Base-by-base conservation (phyloP, 2,797 vertebrate genomes). In the Tiaroga cobitis region DNA sequence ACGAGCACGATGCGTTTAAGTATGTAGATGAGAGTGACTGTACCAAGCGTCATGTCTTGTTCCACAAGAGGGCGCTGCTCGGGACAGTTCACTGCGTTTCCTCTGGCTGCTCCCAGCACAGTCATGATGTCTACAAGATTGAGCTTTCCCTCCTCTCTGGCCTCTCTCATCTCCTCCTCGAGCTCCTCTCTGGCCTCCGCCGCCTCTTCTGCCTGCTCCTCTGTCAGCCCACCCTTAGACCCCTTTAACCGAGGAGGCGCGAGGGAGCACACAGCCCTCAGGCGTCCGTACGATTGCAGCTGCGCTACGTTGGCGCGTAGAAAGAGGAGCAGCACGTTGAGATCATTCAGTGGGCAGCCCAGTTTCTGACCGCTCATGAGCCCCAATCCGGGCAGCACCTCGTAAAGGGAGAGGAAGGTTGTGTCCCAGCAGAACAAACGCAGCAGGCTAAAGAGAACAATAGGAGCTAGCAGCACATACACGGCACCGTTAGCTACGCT, bases 91-190 rank as follows among this genome's bases (percentile, higher is more conserved):
- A 92, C 91, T 79, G 93, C 92, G 87, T 92, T 89, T 32, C 93
- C 94, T 87, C 97, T 96, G 70, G 97, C 94, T 0, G 97, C 97
- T 6, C 97, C 97, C 88, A 99, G 90, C 87, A 98, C 91, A 0
- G 97, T 98, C 98, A 99, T 99, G 93, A 99, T 98, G 75, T 99
- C 98, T 0, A 99, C 93, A 2, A 99, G 93, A 0, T 97, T 98
- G 29, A 97, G 92, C 92, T 96, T 94, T 89, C 95, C 92, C 90
- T 97, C 95, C 80, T 95, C 93, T 73, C 93, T 93, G 82, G 94
- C 94, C 90, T 96, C 95, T 70, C 89, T 91, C 56, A 95, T 89
- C 80, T 94, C 94, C 78, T 96, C 94, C 18, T 93, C 89, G 65
- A 95, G 89, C 93, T 96, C 95, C 90, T 93, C 92, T 0, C 91